These are phyloP conservation scores for Pomacea maculata DNA, from an alignment of 1,140 invertebrate species.

Conservation along the genomic window DNA sequence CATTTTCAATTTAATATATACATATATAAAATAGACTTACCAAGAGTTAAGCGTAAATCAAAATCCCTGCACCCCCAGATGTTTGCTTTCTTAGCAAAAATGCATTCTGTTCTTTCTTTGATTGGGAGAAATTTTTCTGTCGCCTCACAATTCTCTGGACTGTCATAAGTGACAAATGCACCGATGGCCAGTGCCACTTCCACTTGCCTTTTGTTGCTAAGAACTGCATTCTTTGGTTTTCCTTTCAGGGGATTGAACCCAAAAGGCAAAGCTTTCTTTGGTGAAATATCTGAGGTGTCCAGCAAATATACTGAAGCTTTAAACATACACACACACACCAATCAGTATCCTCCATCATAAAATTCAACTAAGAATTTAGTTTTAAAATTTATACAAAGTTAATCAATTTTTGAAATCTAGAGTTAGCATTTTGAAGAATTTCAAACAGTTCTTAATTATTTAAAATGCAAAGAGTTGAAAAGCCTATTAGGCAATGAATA, in stretches of 20 bases:
- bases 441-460: no score
- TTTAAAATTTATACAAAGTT: background rate
- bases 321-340: background rate
- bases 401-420: background rate
- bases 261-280: slow-evolving; percentile 13
- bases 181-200: slow-evolving; percentile 30
- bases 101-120: slow-evolving; percentile 52
- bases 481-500: no score
- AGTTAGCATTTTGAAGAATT: no score
- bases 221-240: slow-evolving; percentile 29
- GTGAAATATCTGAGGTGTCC: slow-evolving; percentile 5
- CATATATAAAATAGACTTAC: slow-evolving; percentile 27
- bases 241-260: slow-evolving; percentile 36
- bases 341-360: background rate
- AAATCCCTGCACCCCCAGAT: slow-evolving; percentile 53
- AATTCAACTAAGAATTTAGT: background rate
- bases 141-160: slow-evolving; percentile 31
- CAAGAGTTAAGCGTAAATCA: slow-evolving; percentile 39
- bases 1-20: background rate
- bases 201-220: slow-evolving; percentile 27
- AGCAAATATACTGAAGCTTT: slow-evolving; percentile 20
- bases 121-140: slow-evolving; percentile 46
- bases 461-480: no score
- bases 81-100: slow-evolving; percentile 57
- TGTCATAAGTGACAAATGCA: slow-evolving; percentile 43